Conservation (phyloP, 2,797 vertebrate species). For the Mormyrus hasselquistii region DNA sequence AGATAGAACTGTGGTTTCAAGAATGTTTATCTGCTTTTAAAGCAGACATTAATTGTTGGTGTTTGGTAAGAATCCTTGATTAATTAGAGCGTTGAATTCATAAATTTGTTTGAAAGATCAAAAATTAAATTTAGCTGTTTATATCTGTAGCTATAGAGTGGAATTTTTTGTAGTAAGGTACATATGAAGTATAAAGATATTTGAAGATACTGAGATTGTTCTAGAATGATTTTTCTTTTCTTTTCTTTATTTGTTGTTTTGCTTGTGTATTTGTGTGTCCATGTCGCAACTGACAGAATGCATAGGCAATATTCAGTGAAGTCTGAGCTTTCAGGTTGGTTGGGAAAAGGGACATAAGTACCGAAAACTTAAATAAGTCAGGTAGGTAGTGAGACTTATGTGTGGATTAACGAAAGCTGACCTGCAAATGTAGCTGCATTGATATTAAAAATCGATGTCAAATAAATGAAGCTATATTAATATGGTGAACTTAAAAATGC, state of each 20-base stretch:
- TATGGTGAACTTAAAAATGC: neutral
- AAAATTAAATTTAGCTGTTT: neutral
- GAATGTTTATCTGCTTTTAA: neutral
- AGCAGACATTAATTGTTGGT: neutral
- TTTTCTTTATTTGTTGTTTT: constrained; percentile 14
- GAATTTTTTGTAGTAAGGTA: neutral
- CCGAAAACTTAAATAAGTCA: neutral
- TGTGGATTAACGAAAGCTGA: constrained; percentile 13
- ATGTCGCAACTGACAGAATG: constrained; percentile 13
- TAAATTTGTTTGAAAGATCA: neutral
- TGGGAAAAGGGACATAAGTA: neutral
- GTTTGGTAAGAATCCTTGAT: neutral
- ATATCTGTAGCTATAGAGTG: neutral
- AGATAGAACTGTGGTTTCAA: neutral
- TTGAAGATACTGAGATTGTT: neutral
- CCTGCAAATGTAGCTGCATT: constrained; percentile 2
- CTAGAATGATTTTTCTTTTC: neutral
- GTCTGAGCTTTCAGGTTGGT: neutral
- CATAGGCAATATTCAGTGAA: neutral
- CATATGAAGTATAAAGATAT: neutral
- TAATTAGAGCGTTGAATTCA: neutral
- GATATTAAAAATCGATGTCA: constrained; percentile 14
- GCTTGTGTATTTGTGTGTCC: neutral
- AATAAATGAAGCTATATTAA: constrained; percentile 1
- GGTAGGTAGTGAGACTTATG: neutral